Base-by-base conservation (phyloP, 1,140 invertebrate genomes). In the Orius laevigatus region DNA sequence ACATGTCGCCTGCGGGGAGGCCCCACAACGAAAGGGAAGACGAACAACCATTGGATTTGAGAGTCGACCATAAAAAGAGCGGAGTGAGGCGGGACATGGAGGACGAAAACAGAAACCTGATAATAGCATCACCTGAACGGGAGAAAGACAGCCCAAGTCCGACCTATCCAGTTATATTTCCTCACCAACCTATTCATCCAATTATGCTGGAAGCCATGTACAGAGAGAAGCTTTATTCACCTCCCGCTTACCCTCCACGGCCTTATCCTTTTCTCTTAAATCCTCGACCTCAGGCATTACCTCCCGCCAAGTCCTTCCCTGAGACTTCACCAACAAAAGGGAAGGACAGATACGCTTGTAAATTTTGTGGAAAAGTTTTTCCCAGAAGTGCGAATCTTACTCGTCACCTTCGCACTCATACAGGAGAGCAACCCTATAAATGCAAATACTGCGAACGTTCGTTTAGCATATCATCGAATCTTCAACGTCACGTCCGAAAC, bases 361-460 rank as follows among this genome's bases (percentile, higher is more conserved):
- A 94, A 62, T 99, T 93, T 67, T 98, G 95, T 63, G 91, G 92
- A 6, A 98, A 97, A 65, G 82, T 87, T 4, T 99, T 99, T 62
- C 96, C 96, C 0, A 73, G 96, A n/a, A 96, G 91, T 19, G 95
- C 95, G 8, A 98, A 98, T 66, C 68, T 98, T 35, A 98, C 94
- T 8, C 72, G 95, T 42, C 95, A 98, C 64, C 67, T 98, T 55
- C 75, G 95, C 52, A 98, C 95, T 1, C 95, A 98, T 65, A 98
- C 95, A 0, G 95, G 95, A 14, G 95, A 98, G 61, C 88, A 97
- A 63, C 92, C 92, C 0, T 97, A 97, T 71, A 89, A 91, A 63
- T 98, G 95, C 69, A 88, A 93, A 62, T 96, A 94, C 68, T 99
- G 95, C 69, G 94, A 98, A 63, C 72, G 95, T 49, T 95, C 90